A percentile compares a stretch with the other conserved stretches of the same genome.
Conservation (phyloP, 1,140 invertebrate genomes). For the Parasteatoda tepidariorum region DNA sequence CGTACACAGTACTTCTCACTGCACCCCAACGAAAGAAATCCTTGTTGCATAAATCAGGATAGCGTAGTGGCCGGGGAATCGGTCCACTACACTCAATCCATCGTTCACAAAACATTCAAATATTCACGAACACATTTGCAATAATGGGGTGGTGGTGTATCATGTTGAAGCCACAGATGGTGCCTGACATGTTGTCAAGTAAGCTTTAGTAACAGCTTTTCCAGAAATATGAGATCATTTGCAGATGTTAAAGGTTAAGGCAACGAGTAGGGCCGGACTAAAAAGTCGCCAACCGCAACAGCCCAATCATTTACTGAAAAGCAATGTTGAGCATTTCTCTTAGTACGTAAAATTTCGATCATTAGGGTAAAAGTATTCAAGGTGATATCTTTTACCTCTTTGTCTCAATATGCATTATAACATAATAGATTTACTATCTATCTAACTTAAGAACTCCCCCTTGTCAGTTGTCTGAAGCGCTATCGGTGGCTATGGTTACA, state of each 20-base stretch:
- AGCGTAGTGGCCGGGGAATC: slow-evolving; percentile 67
- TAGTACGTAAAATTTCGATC: no score
- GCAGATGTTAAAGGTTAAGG: neutral
- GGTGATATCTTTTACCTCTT: no score
- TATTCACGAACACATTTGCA: no score
- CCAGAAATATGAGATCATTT: slow-evolving; percentile 9
- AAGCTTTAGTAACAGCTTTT: neutral
- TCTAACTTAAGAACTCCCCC: no score
- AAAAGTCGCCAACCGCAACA: slow-evolving; percentile 6
- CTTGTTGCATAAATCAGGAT: slow-evolving; percentile 68
- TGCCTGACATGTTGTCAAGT: neutral
- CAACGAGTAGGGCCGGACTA: slow-evolving; percentile 11
- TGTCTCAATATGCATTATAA: no score
- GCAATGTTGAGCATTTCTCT: no score
- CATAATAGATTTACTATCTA: no score
- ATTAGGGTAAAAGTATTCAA: no score
- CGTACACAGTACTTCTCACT: no score
- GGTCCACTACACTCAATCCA: slow-evolving; percentile 68
- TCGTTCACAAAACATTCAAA: slow-evolving; percentile 3
- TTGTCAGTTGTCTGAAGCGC: no score
- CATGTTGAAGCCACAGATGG: neutral
- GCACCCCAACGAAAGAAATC: slow-evolving; percentile 70
- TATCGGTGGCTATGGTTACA: no score
- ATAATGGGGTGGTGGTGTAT: no score
- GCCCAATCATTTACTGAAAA: slow-evolving; percentile 15